Percentiles rank a stretch among this genome's conserved stretches.
phyloP scores from a whole-genome alignment of 2,113 vertebrate genomes.

The Phylloscopus whistleri region DNA sequence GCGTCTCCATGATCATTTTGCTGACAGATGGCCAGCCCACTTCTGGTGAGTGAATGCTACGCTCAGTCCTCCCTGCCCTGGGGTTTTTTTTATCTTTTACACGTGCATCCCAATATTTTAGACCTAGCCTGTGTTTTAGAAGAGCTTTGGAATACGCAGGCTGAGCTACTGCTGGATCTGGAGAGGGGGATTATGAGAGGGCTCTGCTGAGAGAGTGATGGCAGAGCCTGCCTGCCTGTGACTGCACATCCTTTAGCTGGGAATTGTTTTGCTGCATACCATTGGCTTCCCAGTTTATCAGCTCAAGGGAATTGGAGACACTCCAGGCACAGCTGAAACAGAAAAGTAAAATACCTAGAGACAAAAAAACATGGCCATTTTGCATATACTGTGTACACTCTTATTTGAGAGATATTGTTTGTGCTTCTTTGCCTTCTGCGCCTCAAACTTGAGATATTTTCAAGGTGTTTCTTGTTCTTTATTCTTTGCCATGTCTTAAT shows the following conservation, averaged over 20 bases:
- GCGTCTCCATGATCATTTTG: slow-evolving; percentile 85
- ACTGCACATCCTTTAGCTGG: neutral
- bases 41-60: slow-evolving; percentile 65
- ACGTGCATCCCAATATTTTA: neutral
- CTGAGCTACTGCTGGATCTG: neutral
- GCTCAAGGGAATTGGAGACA: neutral
- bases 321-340: neutral
- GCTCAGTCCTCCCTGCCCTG: neutral
- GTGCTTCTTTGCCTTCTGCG: neutral
- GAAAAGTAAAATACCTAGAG: neutral
- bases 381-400: neutral
- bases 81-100: neutral
- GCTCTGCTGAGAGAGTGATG: neutral
- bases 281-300: neutral
- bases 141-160: neutral
- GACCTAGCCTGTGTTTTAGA: neutral
- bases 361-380: neutral
- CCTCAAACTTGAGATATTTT: neutral
- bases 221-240: neutral
- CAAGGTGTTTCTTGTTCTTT: neutral
- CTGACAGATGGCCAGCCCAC: slow-evolving; percentile 93
- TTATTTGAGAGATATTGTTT: neutral
- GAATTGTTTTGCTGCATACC: neutral
- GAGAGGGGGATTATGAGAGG: neutral
- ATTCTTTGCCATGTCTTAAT: neutral